A percentile compares a stretch with the other conserved stretches of the same genome.
Evolutionary conservation across 2,888 invertebrate species (phyloP).

Genomic region (Allacma fusca): DNA sequence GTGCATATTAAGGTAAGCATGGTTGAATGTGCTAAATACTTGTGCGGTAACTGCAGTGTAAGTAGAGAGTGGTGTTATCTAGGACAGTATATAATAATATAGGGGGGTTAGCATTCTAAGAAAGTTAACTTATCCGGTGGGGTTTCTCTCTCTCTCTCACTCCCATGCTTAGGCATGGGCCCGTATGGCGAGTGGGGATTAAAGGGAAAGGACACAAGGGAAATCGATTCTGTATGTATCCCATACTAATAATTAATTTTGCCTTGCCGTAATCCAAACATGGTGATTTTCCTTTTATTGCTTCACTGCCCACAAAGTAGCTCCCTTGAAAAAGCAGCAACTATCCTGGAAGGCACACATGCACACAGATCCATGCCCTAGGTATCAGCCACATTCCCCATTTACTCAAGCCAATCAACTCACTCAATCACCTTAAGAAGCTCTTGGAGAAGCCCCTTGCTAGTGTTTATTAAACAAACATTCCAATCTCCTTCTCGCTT

Average conservation of each 20-base stretch:
- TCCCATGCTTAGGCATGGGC: neutral
- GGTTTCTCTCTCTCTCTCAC: neutral
- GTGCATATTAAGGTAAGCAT: too few relatives aligned
- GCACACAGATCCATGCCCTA: neutral
- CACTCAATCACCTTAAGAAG: neutral
- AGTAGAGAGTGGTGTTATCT: too few relatives aligned
- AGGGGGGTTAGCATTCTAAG: too few relatives aligned
- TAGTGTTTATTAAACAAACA: neutral
- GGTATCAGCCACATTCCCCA: neutral
- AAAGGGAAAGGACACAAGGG: conserved; percentile 40
- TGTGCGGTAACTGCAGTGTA: too few relatives aligned
- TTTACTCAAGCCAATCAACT: neutral
- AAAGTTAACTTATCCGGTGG: neutral
- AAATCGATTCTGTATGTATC: conserved; percentile 38
- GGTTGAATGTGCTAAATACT: too few relatives aligned
- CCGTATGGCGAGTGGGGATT: conserved; percentile 31
- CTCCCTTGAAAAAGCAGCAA: neutral
- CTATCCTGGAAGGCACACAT: neutral
- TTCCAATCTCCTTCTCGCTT: neutral
- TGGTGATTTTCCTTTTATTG: conserved; percentile 43
- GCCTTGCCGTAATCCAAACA: conserved; percentile 44
- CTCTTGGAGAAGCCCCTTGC: neutral
- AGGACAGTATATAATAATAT: too few relatives aligned
- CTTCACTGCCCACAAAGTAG: neutral
- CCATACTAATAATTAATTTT: conserved; percentile 50